A percentile compares a stretch with the other conserved stretches of the same genome.
Evolutionary conservation across 2,888 invertebrate species (phyloP).

Genomic region (Zygaena filipendulae): DNA sequence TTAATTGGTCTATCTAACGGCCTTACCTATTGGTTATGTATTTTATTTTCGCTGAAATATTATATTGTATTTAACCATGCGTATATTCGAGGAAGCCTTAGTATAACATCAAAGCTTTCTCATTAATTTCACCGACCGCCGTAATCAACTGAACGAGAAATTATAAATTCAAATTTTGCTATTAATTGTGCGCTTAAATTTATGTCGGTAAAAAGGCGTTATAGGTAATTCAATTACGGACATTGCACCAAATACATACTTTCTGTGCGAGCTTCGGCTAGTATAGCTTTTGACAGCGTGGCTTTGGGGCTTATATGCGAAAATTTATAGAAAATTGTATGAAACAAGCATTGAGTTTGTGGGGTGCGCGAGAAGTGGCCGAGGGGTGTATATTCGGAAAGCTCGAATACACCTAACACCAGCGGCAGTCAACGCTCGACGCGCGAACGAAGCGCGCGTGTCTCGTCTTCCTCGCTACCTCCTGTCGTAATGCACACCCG

Average conservation of each 20-base stretch:
- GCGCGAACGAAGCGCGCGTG: constrained; percentile 39
- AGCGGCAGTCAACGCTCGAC: constrained; percentile 47
- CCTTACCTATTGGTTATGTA: too few relatives aligned
- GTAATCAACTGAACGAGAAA: background rate
- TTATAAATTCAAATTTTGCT: background rate
- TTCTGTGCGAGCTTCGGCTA: constrained; percentile 36
- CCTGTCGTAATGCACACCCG: constrained; percentile 30
- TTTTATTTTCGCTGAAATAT: too few relatives aligned
- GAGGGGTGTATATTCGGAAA: constrained; percentile 65
- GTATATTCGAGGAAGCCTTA: too few relatives aligned
- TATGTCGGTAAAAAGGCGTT: constrained; percentile 15
- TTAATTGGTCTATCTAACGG: too few relatives aligned
- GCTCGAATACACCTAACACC: constrained; percentile 26
- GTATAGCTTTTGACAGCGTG: constrained; percentile 63
- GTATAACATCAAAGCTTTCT: too few relatives aligned
- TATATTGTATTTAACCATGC: too few relatives aligned
- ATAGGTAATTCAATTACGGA: constrained; percentile 53
- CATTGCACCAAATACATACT: constrained; percentile 32
- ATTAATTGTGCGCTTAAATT: background rate
- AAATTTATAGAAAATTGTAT: constrained; percentile 67
- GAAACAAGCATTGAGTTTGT: constrained; percentile 51
- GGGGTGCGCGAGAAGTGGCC: constrained; percentile 47
- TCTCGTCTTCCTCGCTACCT: constrained; percentile 19
- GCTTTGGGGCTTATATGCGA: constrained; percentile 60
- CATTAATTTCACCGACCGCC: background rate